A percentile compares a stretch with the other conserved stretches of the same genome.
phyloP scores from a whole-genome alignment of 1,140 invertebrate genomes.

The Heterodera carotae region DNA sequence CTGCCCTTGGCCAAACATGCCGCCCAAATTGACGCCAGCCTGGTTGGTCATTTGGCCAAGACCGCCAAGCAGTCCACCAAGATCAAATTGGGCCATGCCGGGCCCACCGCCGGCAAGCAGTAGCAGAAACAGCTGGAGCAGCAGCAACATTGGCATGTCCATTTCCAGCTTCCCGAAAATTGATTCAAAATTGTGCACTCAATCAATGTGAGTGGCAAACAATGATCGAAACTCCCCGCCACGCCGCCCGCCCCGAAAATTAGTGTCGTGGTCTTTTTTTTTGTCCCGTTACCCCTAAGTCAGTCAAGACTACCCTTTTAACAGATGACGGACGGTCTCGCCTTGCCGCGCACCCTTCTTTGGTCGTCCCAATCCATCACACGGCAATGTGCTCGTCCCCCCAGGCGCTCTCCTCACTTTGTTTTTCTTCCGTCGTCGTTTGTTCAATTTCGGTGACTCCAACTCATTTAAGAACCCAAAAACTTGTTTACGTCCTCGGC shows the following conservation, averaged over 20 bases:
- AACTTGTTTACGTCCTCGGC: not conserved
- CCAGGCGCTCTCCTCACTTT: not conserved
- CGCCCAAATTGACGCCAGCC: not conserved
- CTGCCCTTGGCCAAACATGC: not conserved
- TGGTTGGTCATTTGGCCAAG: not conserved
- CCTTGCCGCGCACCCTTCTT: too few species aligned
- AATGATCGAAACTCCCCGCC: too few species aligned
- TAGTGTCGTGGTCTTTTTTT: too few species aligned
- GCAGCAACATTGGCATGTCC: not conserved
- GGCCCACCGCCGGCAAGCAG: not conserved
- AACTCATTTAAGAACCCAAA: not conserved
- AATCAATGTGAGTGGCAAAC: too few species aligned
- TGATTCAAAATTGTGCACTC: too few species aligned
- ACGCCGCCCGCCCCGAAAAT: too few species aligned
- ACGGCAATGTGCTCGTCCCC: too few species aligned
- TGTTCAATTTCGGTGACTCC: not conserved
- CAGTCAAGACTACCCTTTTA: too few species aligned
- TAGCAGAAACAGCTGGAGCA: not conserved
- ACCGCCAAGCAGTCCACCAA: not conserved
- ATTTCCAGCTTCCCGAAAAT: not conserved
- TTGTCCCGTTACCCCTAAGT: too few species aligned
- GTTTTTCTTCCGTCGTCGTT: not conserved
- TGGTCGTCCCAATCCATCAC: not conserved
- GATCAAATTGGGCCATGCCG: not conserved
- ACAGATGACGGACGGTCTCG: too few species aligned